Evolutionary conservation across 2,113 vertebrate species (phyloP).

Genomic region (Papio anubis): DNA sequence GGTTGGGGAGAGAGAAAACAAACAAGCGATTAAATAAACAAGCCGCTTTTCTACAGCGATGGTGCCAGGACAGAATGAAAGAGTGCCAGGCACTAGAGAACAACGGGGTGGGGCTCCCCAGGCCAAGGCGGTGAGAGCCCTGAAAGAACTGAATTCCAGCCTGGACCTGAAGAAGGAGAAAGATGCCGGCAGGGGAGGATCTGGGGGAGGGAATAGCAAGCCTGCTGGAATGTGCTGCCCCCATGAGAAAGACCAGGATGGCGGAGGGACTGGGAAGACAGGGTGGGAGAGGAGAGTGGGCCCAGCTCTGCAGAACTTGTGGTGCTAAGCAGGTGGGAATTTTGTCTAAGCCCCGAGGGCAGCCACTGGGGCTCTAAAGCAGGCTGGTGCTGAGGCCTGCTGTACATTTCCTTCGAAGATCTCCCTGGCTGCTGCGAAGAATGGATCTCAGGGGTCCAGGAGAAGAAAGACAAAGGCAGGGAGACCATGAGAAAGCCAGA

Average conservation of each 20-base stretch:
- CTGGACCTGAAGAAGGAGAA: neutral
- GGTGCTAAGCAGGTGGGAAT: neutral
- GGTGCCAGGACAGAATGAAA: neutral
- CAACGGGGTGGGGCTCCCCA: neutral
- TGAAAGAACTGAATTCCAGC: neutral
- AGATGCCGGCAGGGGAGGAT: neutral
- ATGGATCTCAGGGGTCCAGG: neutral
- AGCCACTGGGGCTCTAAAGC: neutral
- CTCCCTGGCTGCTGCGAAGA: neutral
- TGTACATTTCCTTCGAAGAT: neutral
- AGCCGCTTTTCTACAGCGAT: neutral
- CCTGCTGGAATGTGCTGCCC: neutral
- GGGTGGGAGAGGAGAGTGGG: neutral
- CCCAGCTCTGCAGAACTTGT: neutral
- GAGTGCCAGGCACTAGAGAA: neutral
- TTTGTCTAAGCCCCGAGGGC: neutral
- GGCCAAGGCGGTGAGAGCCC: neutral
- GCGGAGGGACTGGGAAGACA: neutral
- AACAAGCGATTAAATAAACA: slow-evolving; percentile 38
- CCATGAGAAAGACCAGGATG: neutral
- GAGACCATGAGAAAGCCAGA: neutral
- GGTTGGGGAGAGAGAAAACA: slow-evolving; percentile 42
- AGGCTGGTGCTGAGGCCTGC: neutral
- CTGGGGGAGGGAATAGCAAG: neutral
- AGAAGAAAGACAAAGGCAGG: neutral